Conservation (phyloP, 2,113 vertebrate genomes). For the Pipra filicauda region DNA sequence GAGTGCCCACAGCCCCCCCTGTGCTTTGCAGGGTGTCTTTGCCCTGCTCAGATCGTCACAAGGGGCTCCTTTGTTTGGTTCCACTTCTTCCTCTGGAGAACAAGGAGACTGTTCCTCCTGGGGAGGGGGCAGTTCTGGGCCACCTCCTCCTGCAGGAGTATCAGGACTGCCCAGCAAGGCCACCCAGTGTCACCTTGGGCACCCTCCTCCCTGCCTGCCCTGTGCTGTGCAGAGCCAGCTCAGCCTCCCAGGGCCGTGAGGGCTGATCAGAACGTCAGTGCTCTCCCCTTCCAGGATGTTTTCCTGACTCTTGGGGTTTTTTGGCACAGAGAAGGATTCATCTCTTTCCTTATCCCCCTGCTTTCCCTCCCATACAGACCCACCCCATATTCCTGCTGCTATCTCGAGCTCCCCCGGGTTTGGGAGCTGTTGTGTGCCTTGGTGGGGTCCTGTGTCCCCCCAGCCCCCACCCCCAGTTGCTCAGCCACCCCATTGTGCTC, state of each 20-base stretch:
- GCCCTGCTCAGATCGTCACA: neutral
- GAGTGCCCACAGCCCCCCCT: neutral
- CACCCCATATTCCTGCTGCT: too few species aligned
- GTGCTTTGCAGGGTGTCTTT: neutral
- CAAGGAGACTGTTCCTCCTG: constrained; percentile 3
- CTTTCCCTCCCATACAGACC: neutral
- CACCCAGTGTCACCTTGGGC: neutral
- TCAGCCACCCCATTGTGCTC: neutral
- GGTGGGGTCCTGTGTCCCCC: neutral
- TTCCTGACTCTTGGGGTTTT: neutral
- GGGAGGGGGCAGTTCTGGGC: neutral
- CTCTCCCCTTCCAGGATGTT: neutral
- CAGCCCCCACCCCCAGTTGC: fast-evolving
- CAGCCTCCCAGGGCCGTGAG: neutral
- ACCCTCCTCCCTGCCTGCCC: neutral
- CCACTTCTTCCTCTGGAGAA: neutral
- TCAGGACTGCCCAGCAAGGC: neutral
- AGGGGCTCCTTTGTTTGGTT: neutral
- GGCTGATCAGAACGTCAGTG: neutral
- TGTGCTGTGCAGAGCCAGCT: neutral
- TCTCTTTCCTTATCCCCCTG: neutral
- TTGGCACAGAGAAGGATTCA: neutral
- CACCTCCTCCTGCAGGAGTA: constrained; percentile 46
- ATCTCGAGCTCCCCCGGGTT: neutral
- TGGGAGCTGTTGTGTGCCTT: neutral